Base-by-base conservation (phyloP, 1,140 invertebrate genomes). In the Dendrolimus punctatus region DNA sequence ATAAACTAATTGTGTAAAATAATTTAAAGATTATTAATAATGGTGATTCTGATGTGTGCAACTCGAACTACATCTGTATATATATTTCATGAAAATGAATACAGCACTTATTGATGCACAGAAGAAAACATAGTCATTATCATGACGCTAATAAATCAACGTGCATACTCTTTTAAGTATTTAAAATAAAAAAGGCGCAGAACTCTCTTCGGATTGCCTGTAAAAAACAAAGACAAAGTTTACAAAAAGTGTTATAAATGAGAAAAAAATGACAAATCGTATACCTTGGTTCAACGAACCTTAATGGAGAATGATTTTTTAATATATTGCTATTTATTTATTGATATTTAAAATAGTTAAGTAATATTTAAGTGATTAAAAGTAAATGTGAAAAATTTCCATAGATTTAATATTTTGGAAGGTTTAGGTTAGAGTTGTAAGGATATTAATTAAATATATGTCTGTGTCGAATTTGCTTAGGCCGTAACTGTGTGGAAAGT, bases 301-400 rank as follows among this genome's bases (percentile, higher is more conserved):
- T 6, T 9, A 45, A 9, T 10, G 43, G 43, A 45, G 43, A 45
- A 45, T 45, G 38, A 23, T 44, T 66, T 73, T 75, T 73, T 83
- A 83, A 85, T 85, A 85, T 85, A 85, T 65, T 77, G 73, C 76
- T 80, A 85, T 80, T 85, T 84, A 84, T 84, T 84, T 81, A 85
- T 85, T 85, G 67, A 80, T 71, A 76, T 75, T 81, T 81, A 82
- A 81, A 71, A 53, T 9, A 39, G 7, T 73, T 72, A 66, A 58
- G 8, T 53, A 55, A 66, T 60, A 50, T 55, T 37, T 79, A 73
- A 76, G 64, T 37, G 46, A 55, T 53, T 57, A 51, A 71, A 74
- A 66, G 41, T 75, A 62, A 60, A 68, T 69, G 67, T 67, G 70
- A 76, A 76, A 68, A 68, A 64, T 71, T 81, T 80, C 76, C 78